Base-by-base conservation (phyloP, 2,888 invertebrate species). In the Syrphus vitripennis region DNA sequence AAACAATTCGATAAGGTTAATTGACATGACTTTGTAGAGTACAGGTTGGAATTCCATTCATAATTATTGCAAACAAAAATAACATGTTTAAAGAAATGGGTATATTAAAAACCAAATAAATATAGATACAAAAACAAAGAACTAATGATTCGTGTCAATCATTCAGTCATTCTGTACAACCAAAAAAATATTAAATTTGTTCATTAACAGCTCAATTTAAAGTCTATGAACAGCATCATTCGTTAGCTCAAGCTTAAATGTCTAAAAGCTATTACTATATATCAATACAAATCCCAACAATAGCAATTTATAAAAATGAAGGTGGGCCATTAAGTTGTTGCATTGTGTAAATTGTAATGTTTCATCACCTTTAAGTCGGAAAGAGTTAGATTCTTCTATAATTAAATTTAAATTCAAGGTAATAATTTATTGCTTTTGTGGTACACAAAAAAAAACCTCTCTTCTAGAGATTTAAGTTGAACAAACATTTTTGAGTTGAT, bases 341-440 rank as follows among this genome's bases (percentile, higher is more conserved):
- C 61, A 34, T 75, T 75, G 61, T 70, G 76, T 82, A 82, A 76
- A 70, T 57, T 70, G 61, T 69, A 61, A 21, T 55, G 50, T 70
- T 81, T 81, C 75, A 69, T 75, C 75, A 75, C 45, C 80, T 69
- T 37, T 12, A 34, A 57, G 12, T 1, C 4, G 1, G 21, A 6
- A 57, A 34, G 19, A 21, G 29, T 19, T 3, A 12, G 37, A 24
- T 21, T 19, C 21, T 57, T 57, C 14, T 21, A 4, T 34, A 59
- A 42, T 63, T 42, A 42, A 61, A 61, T 16, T 2, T 61, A 16
- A 42, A 29, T 61, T 24, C 24, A 40, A 61, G 40, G 16, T 26
- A 63, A 42, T 63, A 16, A 29, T 63, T 42, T 63, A 16, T 16
- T 26, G 42, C 40, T 4, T 21, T 37, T 24, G 37, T 14, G 19